Evolutionary conservation across 2,888 invertebrate genomes (phyloP).

Genomic region (Agrilus mali): DNA sequence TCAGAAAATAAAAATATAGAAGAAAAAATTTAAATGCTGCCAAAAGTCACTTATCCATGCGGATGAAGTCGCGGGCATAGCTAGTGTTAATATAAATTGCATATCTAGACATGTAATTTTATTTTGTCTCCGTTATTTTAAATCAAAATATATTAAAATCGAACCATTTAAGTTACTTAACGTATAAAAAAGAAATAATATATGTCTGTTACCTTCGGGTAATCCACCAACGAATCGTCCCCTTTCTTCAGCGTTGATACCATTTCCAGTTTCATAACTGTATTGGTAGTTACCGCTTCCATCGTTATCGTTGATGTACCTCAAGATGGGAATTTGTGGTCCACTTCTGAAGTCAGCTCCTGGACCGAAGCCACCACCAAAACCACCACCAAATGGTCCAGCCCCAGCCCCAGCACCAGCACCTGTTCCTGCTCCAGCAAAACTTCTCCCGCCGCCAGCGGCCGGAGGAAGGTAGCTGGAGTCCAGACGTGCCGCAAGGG

Average conservation of each 20-base stretch:
- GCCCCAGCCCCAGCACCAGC: background rate
- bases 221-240: conserved; percentile 22
- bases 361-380: background rate
- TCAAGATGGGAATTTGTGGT: conserved; percentile 42
- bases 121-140: no score
- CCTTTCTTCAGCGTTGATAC: conserved; percentile 44
- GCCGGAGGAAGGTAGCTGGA: conserved; percentile 1
- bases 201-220: conserved; percentile 4
- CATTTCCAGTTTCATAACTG: conserved; percentile 50
- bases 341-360: conserved; percentile 1
- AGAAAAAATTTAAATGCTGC: no score
- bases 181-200: no score
- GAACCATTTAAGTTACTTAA: no score
- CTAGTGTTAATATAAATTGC: no score
- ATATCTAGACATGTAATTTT: no score
- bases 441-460: background rate
- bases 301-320: conserved; percentile 46
- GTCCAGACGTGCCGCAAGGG: conserved; percentile 3
- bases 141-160: no score
- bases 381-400: conserved; percentile 1
- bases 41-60: no score
- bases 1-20: no score
- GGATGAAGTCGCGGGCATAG: no score
- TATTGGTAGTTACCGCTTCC: conserved; percentile 52
- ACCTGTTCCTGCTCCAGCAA: no score